A percentile compares a stretch with the other conserved stretches of the same genome.
phyloP scores from a whole-genome alignment of 1,140 invertebrate genomes.

The Grapholita molesta region DNA sequence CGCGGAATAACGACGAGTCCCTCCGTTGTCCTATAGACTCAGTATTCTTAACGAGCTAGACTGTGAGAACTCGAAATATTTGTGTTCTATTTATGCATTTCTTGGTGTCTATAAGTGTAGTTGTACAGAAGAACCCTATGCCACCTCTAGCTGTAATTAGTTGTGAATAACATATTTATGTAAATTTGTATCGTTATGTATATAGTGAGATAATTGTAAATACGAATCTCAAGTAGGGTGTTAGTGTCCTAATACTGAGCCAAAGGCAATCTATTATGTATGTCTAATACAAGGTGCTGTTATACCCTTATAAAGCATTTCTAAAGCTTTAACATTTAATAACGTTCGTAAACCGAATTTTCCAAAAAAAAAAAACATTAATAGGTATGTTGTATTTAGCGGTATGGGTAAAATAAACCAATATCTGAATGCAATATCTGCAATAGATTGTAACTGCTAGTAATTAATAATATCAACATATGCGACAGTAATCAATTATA shows the following conservation, averaged over 20 bases:
- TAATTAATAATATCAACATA: not conserved
- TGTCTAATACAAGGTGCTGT: slow-evolving; percentile 68
- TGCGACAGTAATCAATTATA: not conserved
- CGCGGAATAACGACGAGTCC: too few species aligned
- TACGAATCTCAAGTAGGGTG: slow-evolving; percentile 46
- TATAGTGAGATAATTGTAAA: slow-evolving; percentile 48
- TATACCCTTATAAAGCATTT: slow-evolving; percentile 50
- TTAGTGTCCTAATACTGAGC: slow-evolving; percentile 56
- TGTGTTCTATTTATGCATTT: slow-evolving; percentile 23
- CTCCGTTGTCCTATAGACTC: too few species aligned
- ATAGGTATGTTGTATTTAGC: not conserved
- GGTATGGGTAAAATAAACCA: not conserved
- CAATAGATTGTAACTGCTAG: not conserved
- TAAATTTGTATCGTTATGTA: slow-evolving; percentile 35
- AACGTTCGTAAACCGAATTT: slow-evolving; percentile 57
- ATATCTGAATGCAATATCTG: not conserved
- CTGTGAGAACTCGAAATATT: slow-evolving; percentile 2
- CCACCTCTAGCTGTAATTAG: slow-evolving; percentile 33
- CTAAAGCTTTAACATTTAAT: slow-evolving; percentile 62
- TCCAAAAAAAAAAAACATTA: slow-evolving; percentile 4
- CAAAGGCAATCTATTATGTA: slow-evolving; percentile 66
- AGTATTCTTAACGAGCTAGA: not conserved
- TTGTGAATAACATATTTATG: slow-evolving; percentile 14
- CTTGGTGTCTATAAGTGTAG: slow-evolving; percentile 26
- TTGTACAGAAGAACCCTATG: slow-evolving; percentile 33